phyloP scores from a whole-genome alignment of 2,888 invertebrate genomes.

The Zelleria hepariella region DNA sequence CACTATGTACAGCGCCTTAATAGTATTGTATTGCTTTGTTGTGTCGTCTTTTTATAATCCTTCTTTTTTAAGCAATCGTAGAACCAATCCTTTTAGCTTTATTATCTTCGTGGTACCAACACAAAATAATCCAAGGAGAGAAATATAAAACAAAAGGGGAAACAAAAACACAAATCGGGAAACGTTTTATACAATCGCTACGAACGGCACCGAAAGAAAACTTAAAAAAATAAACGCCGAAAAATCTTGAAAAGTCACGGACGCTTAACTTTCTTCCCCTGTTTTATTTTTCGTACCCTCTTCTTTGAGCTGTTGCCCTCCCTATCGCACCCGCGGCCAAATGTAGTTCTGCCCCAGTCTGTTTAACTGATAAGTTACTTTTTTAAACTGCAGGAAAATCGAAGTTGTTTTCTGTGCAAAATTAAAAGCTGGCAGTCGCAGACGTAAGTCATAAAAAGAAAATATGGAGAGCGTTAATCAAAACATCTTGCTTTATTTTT shows the following conservation, averaged over 20 bases:
- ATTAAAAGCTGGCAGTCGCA: slow-evolving; percentile 67
- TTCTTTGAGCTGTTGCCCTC: slow-evolving; percentile 37
- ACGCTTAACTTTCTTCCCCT: slow-evolving; percentile 72
- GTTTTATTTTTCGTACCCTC: slow-evolving; percentile 69
- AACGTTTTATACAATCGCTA: slow-evolving; percentile 51
- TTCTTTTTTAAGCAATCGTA: no score
- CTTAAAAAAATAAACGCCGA: slow-evolving; percentile 67
- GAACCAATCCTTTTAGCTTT: background rate
- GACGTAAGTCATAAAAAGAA: slow-evolving; percentile 64
- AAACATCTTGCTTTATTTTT: slow-evolving; percentile 30
- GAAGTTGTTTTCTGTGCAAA: slow-evolving; percentile 59
- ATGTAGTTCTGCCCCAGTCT: slow-evolving; percentile 39
- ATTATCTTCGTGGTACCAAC: background rate
- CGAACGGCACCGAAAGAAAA: slow-evolving; percentile 48
- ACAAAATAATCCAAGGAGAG: slow-evolving; percentile 1
- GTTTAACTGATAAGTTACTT: slow-evolving; percentile 68
- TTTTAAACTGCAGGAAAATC: slow-evolving; percentile 69
- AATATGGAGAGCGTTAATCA: slow-evolving; percentile 54
- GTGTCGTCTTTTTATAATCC: slow-evolving; percentile 5
- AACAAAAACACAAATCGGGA: slow-evolving; percentile 57
- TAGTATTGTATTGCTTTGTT: slow-evolving; percentile 28
- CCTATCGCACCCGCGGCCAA: slow-evolving; percentile 26
- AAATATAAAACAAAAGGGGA: slow-evolving; percentile 32
- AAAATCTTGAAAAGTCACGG: slow-evolving; percentile 73
- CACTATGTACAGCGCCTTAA: no score